These are phyloP conservation scores for Drosophila mulleri DNA, from an alignment of 2,888 invertebrate species.

Conservation along the genomic window DNA sequence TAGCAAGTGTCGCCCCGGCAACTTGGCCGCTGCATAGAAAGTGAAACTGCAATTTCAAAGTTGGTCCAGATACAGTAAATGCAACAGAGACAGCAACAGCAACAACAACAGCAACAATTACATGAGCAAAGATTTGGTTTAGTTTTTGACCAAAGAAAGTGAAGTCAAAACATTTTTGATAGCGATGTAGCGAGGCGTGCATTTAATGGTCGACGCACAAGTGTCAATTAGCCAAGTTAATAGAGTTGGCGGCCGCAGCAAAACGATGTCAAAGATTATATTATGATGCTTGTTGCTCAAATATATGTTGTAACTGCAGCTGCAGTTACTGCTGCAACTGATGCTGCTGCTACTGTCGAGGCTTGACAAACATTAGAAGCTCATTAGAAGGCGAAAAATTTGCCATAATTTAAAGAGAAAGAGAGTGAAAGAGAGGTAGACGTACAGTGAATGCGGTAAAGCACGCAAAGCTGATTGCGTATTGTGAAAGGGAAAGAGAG, in stretches of 20 bases:
- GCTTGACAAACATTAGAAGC: slow-evolving; percentile 42
- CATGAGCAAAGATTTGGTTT: slow-evolving; percentile 62
- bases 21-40: slow-evolving; percentile 53
- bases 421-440: slow-evolving; percentile 1
- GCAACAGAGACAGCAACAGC: slow-evolving; percentile 9
- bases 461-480: slow-evolving; percentile 54
- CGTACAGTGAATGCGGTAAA: neutral
- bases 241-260: slow-evolving; percentile 16
- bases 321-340: neutral
- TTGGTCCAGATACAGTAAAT: slow-evolving; percentile 55
- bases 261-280: slow-evolving; percentile 43
- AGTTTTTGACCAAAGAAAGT: slow-evolving; percentile 65
- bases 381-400: slow-evolving; percentile 61
- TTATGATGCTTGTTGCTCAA: slow-evolving; percentile 22
- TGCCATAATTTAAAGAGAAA: slow-evolving; percentile 53
- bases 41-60: slow-evolving; percentile 71
- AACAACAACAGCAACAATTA: slow-evolving; percentile 58
- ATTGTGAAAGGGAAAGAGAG: slow-evolving; percentile 28
- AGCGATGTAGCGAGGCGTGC: slow-evolving; percentile 11
- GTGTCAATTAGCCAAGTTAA: slow-evolving; percentile 56
- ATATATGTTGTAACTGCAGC: slow-evolving; percentile 23
- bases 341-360: slow-evolving; percentile 1
- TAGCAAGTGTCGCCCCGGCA: slow-evolving; percentile 71
- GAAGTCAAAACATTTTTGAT: slow-evolving; percentile 46
- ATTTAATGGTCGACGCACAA: slow-evolving; percentile 18